Evolutionary conservation across 2,113 vertebrate genomes (phyloP), one percentile per base, ranked within the genome.

Genomic region (Gallinago undulata): DNA sequence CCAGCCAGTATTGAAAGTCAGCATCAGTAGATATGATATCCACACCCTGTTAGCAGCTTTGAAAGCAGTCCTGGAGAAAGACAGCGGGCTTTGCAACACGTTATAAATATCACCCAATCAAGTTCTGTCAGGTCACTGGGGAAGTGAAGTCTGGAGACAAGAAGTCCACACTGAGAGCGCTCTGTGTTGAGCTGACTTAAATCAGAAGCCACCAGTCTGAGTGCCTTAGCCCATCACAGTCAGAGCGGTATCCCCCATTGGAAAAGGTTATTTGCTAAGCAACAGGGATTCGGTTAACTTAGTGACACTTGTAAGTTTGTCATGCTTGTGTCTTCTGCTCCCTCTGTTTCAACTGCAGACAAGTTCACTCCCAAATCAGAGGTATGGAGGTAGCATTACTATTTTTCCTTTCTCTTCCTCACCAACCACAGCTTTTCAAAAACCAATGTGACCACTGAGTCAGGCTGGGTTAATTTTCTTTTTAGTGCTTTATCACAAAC

Each of bases 221-320:
- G 30, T 1, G 0, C 50, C 33, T 68, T 19, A 45, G 19, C 64
- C 73, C 50, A 31, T 55, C 48, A 8, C 1, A 3, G n/a, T n/a
- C 3, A 1, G 87, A 5, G 2, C 14, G 57, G 33, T 56, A 56
- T 51, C 60, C 48, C 69, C 28, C 0, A 0, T 4, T 51, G 45
- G 91, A 30, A 92, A 66, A 79, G 48, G 22, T 23, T 12, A 13
- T 66, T 90, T 72, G 25, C 60, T 41, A 30, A 28, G 67, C 50
- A 82, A 24, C 50, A 76, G 59, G 59, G 85, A 57, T 48, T 79
- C 23, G 2, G 35, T 37, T 37, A 15, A 8, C 27, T 41, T 8
- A 41, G 48, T 53, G 59, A 60, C 35, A 60, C 37, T 25, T 23
- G 1, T 41, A 41, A 19, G 13, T 50, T 64, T 73, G 41, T 35